phyloP scores from a whole-genome alignment of 2,888 invertebrate species.

The Scrobipalpa costella region DNA sequence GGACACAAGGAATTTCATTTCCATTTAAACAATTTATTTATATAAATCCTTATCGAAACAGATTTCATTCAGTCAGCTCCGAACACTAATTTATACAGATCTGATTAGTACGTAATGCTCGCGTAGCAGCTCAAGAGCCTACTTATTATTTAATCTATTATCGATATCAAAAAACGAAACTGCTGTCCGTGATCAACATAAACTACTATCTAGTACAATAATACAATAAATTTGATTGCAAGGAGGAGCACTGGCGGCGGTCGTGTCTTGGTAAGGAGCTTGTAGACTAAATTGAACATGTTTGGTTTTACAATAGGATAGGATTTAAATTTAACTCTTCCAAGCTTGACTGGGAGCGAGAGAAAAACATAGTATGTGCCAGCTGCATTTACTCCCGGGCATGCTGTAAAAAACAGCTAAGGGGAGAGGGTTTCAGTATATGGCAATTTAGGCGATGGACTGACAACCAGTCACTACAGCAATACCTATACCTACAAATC shows the following conservation, averaged over 20 bases:
- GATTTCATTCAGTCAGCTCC: constrained; percentile 7
- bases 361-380: too few species aligned
- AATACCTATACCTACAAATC: too few species aligned
- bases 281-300: background rate
- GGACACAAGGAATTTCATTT: too few species aligned
- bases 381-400: too few species aligned
- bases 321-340: background rate
- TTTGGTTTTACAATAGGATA: background rate
- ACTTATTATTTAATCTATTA: constrained; percentile 14
- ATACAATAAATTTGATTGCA: constrained; percentile 26
- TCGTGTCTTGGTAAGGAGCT: background rate
- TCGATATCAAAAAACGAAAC: constrained; percentile 16
- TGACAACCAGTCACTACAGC: too few species aligned
- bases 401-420: too few species aligned
- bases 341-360: too few species aligned
- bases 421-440: too few species aligned
- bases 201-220: constrained; percentile 20
- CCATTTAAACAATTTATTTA: too few species aligned
- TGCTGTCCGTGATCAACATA: constrained; percentile 18
- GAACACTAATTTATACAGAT: background rate
- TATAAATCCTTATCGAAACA: background rate
- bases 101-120: background rate
- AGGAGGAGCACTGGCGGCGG: constrained; percentile 25
- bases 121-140: background rate
- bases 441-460: too few species aligned